Evolutionary conservation across 1,140 invertebrate genomes (phyloP), one percentile per base, ranked within the genome.

Genomic region (Cydia amplana): DNA sequence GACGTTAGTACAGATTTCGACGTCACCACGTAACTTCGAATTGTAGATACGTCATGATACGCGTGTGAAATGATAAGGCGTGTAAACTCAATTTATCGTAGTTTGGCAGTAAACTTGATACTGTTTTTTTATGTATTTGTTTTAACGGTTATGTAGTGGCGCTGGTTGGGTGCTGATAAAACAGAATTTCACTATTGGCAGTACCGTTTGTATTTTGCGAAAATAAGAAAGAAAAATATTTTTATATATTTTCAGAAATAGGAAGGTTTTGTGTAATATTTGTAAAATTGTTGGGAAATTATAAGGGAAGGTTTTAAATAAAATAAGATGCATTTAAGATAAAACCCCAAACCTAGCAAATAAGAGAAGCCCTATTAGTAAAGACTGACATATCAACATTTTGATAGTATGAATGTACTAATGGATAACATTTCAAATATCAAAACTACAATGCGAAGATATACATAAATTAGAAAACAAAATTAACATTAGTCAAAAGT

Each of bases 21-120:
- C 89, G 90, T 90, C 89, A 91, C 20, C 0, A 23, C 55, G 55
- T 91, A 92, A 92, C 89, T 91, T 91, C 85, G 84, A 84, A 83
- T 83, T 80, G 83, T 78, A 81, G 82, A 90, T 87, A 85, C 88
- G 83, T 86, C 83, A 80, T 78, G 77, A 78, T 60, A 77, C 72
- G 73, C 77, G 79, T 79, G 75, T 78, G 73, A 80, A 83, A 79
- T 81, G 85, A 89, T 87, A 87, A 87, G 80, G 60, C 75, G 78
- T 80, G 25, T 46, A 25, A 72, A 36, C 4, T 28, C 18, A 67
- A 74, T 78, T 77, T 80, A 81, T 79, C 74, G 67, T 77, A 76
- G 79, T 78, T 43, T 36, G 77, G 73, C 73, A 75, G 83, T 82
- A 84, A 85, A 65, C 80, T 78, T 78, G 75, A 80, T 79, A 81